These are phyloP conservation scores for Sarcophilus harrisii DNA, from an alignment of 2,797 vertebrate genomes.

Conservation along the genomic window DNA sequence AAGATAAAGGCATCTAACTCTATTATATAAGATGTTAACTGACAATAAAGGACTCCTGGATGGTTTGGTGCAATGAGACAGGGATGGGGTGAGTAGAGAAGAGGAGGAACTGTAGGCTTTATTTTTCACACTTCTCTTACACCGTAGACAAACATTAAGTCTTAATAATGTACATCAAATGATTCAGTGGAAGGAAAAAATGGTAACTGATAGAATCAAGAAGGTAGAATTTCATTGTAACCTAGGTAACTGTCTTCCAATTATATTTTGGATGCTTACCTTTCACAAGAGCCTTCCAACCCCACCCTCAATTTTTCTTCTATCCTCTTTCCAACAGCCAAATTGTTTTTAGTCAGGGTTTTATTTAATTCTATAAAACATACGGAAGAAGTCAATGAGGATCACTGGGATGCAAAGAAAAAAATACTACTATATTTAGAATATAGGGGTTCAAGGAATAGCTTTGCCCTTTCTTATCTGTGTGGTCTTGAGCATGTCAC, in stretches of 20 bases:
- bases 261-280: neutral
- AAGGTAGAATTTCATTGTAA: slow-evolving; percentile 6
- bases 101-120: slow-evolving; percentile 16
- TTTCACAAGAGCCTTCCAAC: neutral
- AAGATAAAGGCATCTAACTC: slow-evolving; percentile 55
- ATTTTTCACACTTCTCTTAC: slow-evolving; percentile 29
- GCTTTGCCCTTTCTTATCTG: neutral
- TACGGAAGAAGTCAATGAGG: neutral
- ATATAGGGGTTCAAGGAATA: neutral
- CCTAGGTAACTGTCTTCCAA: neutral
- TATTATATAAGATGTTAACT: slow-evolving; percentile 12
- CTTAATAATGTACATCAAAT: slow-evolving; percentile 19
- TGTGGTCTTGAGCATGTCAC: neutral
- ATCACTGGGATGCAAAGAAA: neutral
- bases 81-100: neutral
- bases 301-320: neutral
- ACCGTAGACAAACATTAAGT: neutral
- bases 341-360: neutral
- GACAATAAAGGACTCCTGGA: neutral
- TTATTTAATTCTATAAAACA: neutral
- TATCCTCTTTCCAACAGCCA: neutral
- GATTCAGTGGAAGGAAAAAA: slow-evolving; percentile 5
- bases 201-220: slow-evolving; percentile 3
- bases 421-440: neutral
- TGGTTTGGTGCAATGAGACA: neutral